Evolutionary conservation across 2,113 vertebrate genomes (phyloP).

Genomic region (Orcinus orca): DNA sequence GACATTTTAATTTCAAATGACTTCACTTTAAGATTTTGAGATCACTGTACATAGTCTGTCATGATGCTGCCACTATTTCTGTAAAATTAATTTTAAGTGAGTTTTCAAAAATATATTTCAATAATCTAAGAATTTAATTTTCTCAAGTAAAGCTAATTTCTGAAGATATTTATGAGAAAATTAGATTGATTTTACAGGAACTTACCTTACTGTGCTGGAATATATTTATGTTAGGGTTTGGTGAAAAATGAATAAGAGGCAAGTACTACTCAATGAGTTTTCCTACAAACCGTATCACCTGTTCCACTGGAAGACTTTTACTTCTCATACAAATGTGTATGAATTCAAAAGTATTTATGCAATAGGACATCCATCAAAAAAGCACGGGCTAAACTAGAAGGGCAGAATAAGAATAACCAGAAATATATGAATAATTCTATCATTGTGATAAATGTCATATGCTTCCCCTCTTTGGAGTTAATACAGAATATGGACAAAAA

Average conservation of each 20-base stretch:
- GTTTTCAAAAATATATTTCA: neutral
- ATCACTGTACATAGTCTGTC: neutral
- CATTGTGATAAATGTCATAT: neutral
- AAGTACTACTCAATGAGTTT: neutral
- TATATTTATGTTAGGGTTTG: neutral
- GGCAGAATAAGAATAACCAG: neutral
- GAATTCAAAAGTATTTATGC: neutral
- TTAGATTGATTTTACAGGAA: neutral
- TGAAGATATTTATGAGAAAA: neutral
- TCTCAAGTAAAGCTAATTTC: neutral
- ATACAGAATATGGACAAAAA: neutral
- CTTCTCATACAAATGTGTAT: neutral
- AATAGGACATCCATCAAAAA: neutral
- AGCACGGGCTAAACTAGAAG: neutral
- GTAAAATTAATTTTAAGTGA: neutral
- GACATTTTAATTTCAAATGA: neutral
- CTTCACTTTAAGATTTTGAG: neutral
- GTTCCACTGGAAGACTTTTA: neutral
- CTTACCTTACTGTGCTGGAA: neutral
- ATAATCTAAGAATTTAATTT: neutral
- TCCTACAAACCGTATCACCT: neutral
- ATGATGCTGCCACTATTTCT: neutral
- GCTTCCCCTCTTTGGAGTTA: neutral
- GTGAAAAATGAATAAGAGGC: neutral
- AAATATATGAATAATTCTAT: neutral